Conservation (phyloP, 2,797 vertebrate genomes). For the Pangasius krempfi region DNA sequence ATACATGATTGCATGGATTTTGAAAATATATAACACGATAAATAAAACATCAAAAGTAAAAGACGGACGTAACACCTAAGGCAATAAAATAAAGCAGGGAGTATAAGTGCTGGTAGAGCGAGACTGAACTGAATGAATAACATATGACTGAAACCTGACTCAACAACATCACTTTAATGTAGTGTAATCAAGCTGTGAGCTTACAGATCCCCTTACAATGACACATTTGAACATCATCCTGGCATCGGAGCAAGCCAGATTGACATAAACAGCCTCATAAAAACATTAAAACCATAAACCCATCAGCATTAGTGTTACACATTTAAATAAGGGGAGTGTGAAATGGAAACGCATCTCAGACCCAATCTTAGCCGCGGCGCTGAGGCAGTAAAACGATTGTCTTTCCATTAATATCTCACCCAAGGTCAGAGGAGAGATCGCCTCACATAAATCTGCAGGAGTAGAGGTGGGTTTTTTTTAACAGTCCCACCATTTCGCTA, state of each 20-base stretch:
- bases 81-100: neutral
- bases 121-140: neutral
- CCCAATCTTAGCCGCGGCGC: slow-evolving; percentile 5
- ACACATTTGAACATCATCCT: slow-evolving; percentile 2
- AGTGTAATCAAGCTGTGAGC: slow-evolving; percentile 4
- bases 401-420: slow-evolving; percentile 47
- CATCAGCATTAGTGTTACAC: neutral
- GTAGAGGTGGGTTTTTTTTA: slow-evolving; percentile 54
- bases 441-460: slow-evolving; percentile 56
- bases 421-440: slow-evolving; percentile 59
- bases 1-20: neutral
- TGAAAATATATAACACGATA: neutral
- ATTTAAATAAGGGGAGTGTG: slow-evolving; percentile 16
- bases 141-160: neutral
- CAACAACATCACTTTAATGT: neutral
- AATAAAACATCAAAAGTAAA: neutral
- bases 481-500: slow-evolving; percentile 56
- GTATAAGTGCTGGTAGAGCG: neutral
- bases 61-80: neutral
- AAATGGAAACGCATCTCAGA: neutral
- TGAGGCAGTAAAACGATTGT: slow-evolving; percentile 38
- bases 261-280: slow-evolving; percentile 45
- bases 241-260: neutral
- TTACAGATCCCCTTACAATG: neutral
- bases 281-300: slow-evolving; percentile 32